These are phyloP conservation scores for Drosophila buzzatii DNA, from an alignment of 2,888 invertebrate species.

Conservation along the genomic window DNA sequence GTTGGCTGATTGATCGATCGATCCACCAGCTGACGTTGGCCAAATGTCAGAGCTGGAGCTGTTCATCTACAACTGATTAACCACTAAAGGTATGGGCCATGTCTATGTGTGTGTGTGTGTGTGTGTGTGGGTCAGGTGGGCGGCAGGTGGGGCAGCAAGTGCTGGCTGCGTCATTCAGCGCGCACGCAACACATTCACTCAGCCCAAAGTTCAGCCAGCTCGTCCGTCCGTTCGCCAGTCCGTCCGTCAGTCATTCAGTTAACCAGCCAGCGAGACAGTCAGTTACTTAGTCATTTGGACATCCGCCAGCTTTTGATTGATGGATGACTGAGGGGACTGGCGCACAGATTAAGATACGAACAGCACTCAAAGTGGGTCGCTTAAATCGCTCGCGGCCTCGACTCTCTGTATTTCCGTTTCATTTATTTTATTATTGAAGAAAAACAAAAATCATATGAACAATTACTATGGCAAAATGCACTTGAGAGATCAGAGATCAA, in stretches of 20 bases:
- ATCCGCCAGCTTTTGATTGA: conserved; percentile 73
- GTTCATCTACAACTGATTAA: conserved; percentile 71
- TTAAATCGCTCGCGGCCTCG: conserved; percentile 20
- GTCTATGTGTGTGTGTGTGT: neutral
- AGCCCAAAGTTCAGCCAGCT: conserved; percentile 32
- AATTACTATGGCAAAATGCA: neutral
- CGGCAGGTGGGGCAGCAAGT: conserved; percentile 42
- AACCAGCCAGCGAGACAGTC: conserved; percentile 20
- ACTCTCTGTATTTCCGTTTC: conserved; percentile 6
- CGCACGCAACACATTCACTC: conserved; percentile 61
- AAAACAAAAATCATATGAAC: neutral
- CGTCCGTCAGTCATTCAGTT: conserved; percentile 8
- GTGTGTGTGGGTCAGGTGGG: conserved; percentile 23
- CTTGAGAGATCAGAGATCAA: neutral
- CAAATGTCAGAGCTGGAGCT: conserved; percentile 62
- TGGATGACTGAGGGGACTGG: conserved; percentile 60
- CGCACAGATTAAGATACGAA: conserved; percentile 65
- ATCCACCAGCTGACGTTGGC: conserved; percentile 61
- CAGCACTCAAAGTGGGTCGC: conserved; percentile 69
- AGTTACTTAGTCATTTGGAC: conserved; percentile 65
- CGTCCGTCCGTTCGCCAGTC: no score
- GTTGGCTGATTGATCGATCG: conserved; percentile 75
- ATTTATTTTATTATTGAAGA: conserved; percentile 4
- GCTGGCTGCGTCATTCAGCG: conserved; percentile 67
- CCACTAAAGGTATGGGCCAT: conserved; percentile 34